Conservation (phyloP, 2,888 invertebrate genomes). For the Cryptosula pallasiana region DNA sequence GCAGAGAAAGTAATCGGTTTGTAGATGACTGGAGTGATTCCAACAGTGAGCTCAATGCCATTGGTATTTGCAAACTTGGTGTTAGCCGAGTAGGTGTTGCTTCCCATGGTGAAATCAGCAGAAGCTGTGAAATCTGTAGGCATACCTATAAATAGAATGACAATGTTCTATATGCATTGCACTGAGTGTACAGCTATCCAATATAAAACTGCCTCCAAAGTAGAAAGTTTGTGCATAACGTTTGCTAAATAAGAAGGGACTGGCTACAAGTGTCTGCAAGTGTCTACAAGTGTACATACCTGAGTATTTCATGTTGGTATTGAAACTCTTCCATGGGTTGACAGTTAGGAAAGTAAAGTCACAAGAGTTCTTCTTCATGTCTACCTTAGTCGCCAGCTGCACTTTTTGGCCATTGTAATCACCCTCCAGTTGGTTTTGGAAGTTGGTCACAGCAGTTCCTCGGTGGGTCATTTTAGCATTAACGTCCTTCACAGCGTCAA, state of each 20-base stretch:
- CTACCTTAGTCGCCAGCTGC: background rate
- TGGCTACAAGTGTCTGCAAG: too few species aligned
- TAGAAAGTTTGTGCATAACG: too few species aligned
- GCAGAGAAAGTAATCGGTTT: conserved; percentile 3
- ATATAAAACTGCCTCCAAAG: too few species aligned
- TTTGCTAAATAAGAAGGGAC: background rate
- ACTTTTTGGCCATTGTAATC: background rate
- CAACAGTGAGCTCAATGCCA: background rate
- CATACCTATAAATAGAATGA: background rate
- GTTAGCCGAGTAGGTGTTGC: background rate
- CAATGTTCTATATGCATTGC: too few species aligned
- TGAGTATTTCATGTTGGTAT: background rate
- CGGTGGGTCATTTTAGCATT: conserved; percentile 3
- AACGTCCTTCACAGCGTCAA: background rate
- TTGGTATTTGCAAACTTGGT: conserved; percentile 1
- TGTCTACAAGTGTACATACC: conserved; percentile 8
- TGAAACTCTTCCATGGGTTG: conserved; percentile 20
- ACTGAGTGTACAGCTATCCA: too few species aligned
- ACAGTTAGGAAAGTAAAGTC: background rate
- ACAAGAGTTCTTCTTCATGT: background rate
- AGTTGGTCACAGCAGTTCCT: background rate
- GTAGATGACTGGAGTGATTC: background rate
- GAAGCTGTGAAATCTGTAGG: background rate
- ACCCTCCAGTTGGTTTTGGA: conserved; percentile 2
- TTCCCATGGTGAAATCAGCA: background rate